A percentile compares a stretch with the other conserved stretches of the same genome.
These are phyloP conservation scores for Xestia sexstrigata DNA, from an alignment of 2,888 invertebrate genomes.

Conservation along the genomic window DNA sequence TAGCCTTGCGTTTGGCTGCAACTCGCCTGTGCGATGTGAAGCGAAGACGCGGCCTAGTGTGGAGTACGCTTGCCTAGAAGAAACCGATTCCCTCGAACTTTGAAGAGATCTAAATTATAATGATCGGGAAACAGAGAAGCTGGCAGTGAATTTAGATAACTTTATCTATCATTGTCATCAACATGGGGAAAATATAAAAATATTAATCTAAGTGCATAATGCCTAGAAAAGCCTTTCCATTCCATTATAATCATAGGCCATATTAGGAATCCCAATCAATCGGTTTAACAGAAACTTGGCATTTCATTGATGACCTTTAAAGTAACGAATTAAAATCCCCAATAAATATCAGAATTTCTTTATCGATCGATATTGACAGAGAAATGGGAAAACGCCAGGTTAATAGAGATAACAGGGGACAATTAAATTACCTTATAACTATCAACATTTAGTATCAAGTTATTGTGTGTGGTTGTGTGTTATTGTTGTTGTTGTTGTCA, in stretches of 20 bases:
- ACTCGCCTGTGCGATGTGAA: too few species aligned
- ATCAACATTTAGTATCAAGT: constrained; percentile 19
- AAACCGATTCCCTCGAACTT: not conserved
- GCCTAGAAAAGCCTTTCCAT: not conserved
- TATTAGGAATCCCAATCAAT: not conserved
- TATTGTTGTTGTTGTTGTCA: too few species aligned
- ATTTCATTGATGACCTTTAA: not conserved
- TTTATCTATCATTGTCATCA: not conserved
- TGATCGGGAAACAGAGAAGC: not conserved
- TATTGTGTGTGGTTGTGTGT: too few species aligned
- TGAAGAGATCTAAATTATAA: too few species aligned
- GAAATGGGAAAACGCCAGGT: not conserved
- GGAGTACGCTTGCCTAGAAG: not conserved
- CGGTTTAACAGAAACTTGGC: not conserved
- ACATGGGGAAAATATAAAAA: too few species aligned
- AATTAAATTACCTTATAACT: constrained; percentile 40
- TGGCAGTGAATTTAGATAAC: not conserved
- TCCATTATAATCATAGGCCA: too few species aligned
- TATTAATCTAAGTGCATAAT: not conserved
- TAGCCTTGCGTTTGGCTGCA: not conserved
- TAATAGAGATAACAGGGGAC: constrained; percentile 1
- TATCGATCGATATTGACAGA: not conserved
- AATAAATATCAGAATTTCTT: not conserved
- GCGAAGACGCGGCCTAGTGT: not conserved
- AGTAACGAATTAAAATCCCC: not conserved